phyloP scores from a whole-genome alignment of 2,113 vertebrate species.

The Psittacara wagleri region DNA sequence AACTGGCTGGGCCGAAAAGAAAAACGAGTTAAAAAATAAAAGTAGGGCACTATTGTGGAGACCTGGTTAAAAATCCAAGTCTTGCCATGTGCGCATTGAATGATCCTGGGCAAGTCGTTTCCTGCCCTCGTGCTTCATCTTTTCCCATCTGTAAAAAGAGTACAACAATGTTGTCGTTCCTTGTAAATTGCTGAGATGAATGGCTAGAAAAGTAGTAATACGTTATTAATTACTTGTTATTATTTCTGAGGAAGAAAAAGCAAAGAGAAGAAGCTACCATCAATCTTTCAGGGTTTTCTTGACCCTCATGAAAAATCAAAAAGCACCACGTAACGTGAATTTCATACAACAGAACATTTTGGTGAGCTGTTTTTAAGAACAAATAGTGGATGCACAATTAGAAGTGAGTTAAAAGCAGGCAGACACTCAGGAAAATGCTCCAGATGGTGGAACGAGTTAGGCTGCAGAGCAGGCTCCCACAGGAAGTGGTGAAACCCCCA shows the following conservation, averaged over 20 bases:
- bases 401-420: not conserved
- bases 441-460: conserved; percentile 46
- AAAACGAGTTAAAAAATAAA: not conserved
- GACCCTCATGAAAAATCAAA: not conserved
- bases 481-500: conserved; percentile 45
- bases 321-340: not conserved
- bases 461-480: conserved; percentile 28
- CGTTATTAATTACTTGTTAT: not conserved
- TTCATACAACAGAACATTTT: not conserved
- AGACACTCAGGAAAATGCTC: conserved; percentile 30
- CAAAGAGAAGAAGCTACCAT: not conserved
- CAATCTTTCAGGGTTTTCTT: not conserved
- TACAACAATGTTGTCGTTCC: not conserved
- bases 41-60: conserved; percentile 16
- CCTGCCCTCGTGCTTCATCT: conserved; percentile 5
- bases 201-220: not conserved
- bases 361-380: not conserved
- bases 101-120: conserved; percentile 29
- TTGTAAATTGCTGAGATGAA: not conserved
- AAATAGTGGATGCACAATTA: not conserved
- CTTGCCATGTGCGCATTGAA: not conserved
- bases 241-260: conserved; percentile 23
- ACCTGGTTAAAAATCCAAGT: conserved; percentile 37
- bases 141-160: conserved; percentile 10
- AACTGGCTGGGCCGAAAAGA: not conserved